phyloP scores from a whole-genome alignment of 1,140 invertebrate species.

The Brachionus koreanus region DNA sequence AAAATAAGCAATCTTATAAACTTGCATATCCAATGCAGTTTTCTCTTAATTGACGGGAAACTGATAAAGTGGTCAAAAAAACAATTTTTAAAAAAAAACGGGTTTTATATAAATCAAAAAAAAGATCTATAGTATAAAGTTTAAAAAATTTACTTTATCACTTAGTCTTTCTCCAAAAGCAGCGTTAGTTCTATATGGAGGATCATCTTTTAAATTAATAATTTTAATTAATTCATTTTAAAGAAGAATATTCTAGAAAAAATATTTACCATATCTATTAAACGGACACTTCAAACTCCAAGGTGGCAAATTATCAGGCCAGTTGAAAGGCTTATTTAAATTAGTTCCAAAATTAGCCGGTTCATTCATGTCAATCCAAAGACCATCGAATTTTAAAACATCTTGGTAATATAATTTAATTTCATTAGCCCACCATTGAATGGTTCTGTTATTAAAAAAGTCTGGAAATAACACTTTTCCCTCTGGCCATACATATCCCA shows the following conservation, averaged over 20 bases:
- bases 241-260: background rate
- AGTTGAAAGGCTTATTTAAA: slow-evolving; percentile 54
- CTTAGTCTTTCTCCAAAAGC: slow-evolving; percentile 7
- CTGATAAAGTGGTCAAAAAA: slow-evolving; percentile 34
- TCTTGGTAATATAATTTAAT: slow-evolving; percentile 66
- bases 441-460: slow-evolving; percentile 73
- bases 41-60: too few relatives aligned
- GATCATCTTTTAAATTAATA: slow-evolving; percentile 48
- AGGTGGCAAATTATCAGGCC: slow-evolving; percentile 64
- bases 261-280: slow-evolving; percentile 58
- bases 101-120: background rate
- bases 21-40: background rate
- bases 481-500: slow-evolving; percentile 68
- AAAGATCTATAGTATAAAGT: too few relatives aligned
- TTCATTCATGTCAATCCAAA: slow-evolving; percentile 55
- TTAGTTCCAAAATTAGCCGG: slow-evolving; percentile 58
- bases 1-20: background rate
- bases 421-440: slow-evolving; percentile 72
- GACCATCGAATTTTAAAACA: slow-evolving; percentile 68
- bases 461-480: slow-evolving; percentile 73
- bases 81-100: background rate
- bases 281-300: slow-evolving; percentile 69
- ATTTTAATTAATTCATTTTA: background rate
- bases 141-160: background rate
- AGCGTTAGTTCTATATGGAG: slow-evolving; percentile 59